Base-by-base conservation (phyloP, 2,113 vertebrate species). In the Anthoscopus minutus region DNA sequence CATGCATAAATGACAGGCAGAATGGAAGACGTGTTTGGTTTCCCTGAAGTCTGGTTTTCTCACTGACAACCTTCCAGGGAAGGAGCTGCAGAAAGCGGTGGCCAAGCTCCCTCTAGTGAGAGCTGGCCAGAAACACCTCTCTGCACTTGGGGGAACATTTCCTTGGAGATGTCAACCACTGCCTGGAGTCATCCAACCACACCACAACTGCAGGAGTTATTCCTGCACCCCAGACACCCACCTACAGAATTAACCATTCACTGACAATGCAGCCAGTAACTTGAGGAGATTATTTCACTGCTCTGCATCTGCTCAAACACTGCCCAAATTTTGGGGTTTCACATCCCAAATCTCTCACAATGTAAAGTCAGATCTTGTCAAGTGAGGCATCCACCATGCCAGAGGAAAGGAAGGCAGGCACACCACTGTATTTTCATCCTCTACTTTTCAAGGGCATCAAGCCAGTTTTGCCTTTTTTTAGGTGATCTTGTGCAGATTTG, bases 41-140 rank as follows among this genome's bases (percentile, higher is more conserved):
- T 78, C 65, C 38, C 35, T n/a, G 30, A 16, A 37, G 44, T 40
- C 37, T 11, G 66, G 20, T 53, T 71, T 45, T n/a, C 40, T 31
- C 73, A 7, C 11, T 6, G 47, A 8, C 15, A 44, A 10, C 25
- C 57, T 42, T 9, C 11, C 73, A 13, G 1, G 38, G 42, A 13
- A 91, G 10, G 48, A 83, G 50, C 40, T 6, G 54, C 4, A 47
- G 35, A 88, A 78, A 27, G 24, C 30, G 78, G 93, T 78, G 56
- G 74, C 35, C 19, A 78, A 42, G 94, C 93, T 93, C 94, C 94
- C 95, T 77, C 92, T 92, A 88, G 92, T 25, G 94, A 77, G 74
- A 19, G 85, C 76, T 45, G 78, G 62, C 20, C 72, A 33, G 69
- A 95, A 96, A 45, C 61, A 15, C 28, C 57, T n/a, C 67, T 4